Percentiles rank a stretch among this genome's conserved stretches.
Conservation (phyloP, 2,888 invertebrate species). For the Patella depressa region DNA sequence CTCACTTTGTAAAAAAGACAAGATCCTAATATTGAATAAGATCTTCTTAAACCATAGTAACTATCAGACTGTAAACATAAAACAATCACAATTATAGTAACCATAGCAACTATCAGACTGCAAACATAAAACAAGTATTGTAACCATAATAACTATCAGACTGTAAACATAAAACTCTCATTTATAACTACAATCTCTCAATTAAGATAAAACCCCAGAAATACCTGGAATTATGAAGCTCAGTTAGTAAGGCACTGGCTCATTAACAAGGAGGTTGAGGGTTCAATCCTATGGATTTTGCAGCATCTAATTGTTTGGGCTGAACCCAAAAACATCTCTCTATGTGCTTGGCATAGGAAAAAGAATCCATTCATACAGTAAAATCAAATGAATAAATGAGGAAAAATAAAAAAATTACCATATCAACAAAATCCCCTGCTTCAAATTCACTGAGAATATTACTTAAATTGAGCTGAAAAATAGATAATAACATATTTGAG, state of each 20-base stretch:
- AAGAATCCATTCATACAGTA: too few relatives aligned
- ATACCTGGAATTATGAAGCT: background rate
- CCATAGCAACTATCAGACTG: background rate
- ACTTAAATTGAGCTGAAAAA: constrained; percentile 74
- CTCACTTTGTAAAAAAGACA: constrained; percentile 65
- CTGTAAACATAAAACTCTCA: background rate
- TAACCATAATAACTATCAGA: background rate
- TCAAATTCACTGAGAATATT: constrained; percentile 89
- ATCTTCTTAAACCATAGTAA: constrained; percentile 81
- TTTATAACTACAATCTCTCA: background rate
- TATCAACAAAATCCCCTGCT: constrained; percentile 92
- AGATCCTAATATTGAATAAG: constrained; percentile 79
- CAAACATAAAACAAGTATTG: too few relatives aligned
- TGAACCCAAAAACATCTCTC: too few relatives aligned
- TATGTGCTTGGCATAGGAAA: too few relatives aligned
- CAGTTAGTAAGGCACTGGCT: too few relatives aligned
- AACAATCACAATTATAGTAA: background rate
- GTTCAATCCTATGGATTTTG: too few relatives aligned
- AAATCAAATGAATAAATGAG: too few relatives aligned
- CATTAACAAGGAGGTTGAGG: too few relatives aligned
- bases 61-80: constrained; percentile 54
- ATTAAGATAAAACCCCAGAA: background rate
- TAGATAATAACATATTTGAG: constrained; percentile 17
- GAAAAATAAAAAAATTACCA: constrained; percentile 74
- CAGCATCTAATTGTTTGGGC: too few relatives aligned